Base-by-base conservation (phyloP, 2,888 invertebrate species). In the Oligia latruncula region DNA sequence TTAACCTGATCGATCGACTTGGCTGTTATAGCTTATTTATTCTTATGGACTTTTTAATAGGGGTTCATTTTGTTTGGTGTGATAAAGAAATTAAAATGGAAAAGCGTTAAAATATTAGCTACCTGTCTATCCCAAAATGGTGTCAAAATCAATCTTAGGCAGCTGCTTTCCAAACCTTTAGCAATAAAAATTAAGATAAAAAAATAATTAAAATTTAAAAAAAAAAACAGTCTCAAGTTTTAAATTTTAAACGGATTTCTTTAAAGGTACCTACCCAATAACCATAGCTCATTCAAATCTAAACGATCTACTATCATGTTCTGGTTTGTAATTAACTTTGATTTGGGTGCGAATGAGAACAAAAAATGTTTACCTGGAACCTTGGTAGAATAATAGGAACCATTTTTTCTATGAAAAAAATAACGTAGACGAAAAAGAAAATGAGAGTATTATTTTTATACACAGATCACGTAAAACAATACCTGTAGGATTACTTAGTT, bases 361-460 rank as follows among this genome's bases (percentile, higher is more conserved):
- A 90, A 90, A 90, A 90, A 90, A 81, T 78, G 66, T 74, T 81
- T 87, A 85, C 85, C 85, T 85, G 84, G 75, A 76, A 78, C 79
- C 80, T 74, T 82, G 70, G 79, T 20, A 75, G 81, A 76, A 87
- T 88, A 85, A 82, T 77, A 77, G 74, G 55, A 55, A 52, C 74
- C 68, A 77, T 73, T 73, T 83, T 88, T 83, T 62, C 49, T 60
- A 67, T 35, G 43, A 66, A 58, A 80, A 64, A 55, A 60, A 20
- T 40, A 64, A 43, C 43, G 55, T 40, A 64, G 55, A 29, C 70
- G 58, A 67, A 77, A 67, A 70, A 74, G 58, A 65, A 80, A 77
- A 86, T 76, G 20, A 46, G 74, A 66, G 49, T 67, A 55, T 65
- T 62, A 60, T 78, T 70, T 74, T 71, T 65, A 52, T 68, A 71